These are phyloP conservation scores for Numenius arquata DNA, from an alignment of 2,113 vertebrate species.

Conservation along the genomic window DNA sequence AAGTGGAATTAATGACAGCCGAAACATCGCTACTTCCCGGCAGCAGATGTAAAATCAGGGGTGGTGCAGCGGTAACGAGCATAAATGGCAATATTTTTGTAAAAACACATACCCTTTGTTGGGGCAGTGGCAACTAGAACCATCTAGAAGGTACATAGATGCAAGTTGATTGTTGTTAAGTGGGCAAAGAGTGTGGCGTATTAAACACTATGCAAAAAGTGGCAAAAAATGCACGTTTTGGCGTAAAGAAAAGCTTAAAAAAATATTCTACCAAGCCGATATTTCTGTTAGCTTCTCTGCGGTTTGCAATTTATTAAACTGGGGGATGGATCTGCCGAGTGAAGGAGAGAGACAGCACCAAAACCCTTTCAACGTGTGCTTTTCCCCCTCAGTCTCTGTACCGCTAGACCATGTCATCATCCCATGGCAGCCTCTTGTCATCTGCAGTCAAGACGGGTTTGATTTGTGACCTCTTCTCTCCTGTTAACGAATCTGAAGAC, in stretches of 20 bases:
- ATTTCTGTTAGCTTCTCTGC: background rate
- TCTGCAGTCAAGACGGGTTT: background rate
- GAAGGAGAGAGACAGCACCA: background rate
- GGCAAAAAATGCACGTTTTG: background rate
- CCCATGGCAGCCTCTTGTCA: background rate
- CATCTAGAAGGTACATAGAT: background rate
- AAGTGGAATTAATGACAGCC: background rate
- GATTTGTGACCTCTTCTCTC: background rate
- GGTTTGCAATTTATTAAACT: background rate
- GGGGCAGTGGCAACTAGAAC: background rate
- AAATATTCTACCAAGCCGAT: background rate
- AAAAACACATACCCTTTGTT: background rate
- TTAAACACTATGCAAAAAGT: background rate
- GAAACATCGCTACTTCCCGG: background rate
- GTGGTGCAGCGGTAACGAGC: background rate
- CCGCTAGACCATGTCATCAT: background rate
- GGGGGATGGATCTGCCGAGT: background rate
- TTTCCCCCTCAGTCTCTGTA: background rate
- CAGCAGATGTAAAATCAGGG: background rate
- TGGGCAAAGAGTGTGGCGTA: background rate
- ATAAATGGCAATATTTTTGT: background rate
- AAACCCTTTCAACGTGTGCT: background rate
- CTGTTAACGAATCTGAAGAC: background rate
- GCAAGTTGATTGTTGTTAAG: background rate
- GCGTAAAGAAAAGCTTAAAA: background rate